Evolutionary conservation across 1,140 invertebrate species (phyloP), one percentile per base, ranked within the genome.

Genomic region (Brachionus sp.): DNA sequence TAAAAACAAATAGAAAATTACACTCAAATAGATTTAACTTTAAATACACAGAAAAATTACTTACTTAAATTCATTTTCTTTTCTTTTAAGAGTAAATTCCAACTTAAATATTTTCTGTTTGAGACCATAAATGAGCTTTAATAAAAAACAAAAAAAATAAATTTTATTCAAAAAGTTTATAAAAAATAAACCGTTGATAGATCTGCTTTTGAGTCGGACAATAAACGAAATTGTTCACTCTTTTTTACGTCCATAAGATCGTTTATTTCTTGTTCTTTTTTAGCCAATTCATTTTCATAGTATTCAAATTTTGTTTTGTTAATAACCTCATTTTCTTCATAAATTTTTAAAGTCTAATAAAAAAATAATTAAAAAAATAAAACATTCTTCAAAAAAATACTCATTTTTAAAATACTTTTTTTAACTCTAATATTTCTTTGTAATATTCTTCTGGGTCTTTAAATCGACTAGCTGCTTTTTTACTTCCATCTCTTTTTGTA

Each of bases 231-330:
- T 23, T 80, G 46, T 62, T 80, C 77, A 35, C 46, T 44, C 35
- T 80, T 80, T 62, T 80, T 80, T 37, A 62, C n/a, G 23, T 80
- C 62, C 25, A 80, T n/a, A 13, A 80, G 13, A 35, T 80, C 50
- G 2, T 62, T 57, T 44, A 80, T 80, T 80, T 80, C 77, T 62
- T 80, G 35, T 80, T 80, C 77, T 62, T 66, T 80, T 66, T 80
- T 80, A 6, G 23, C 16, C 50, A 80, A 16, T 42, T 80, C 77
- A 80, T 80, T 80, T 66, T 80, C 77, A 62, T 80, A 80, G 25
- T 80, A 80, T 37, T 80, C 77, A 29, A 80, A 42, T 80, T 80
- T 80, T 1, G 77, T 62, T 80, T 29, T 57, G 35, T 42, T 80
- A 16, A 80, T 37, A 42, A 80, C 57, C 57, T 80, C 77, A 62